phyloP scores from a whole-genome alignment of 2,888 invertebrate species.

The Stegana nigrithorax region DNA sequence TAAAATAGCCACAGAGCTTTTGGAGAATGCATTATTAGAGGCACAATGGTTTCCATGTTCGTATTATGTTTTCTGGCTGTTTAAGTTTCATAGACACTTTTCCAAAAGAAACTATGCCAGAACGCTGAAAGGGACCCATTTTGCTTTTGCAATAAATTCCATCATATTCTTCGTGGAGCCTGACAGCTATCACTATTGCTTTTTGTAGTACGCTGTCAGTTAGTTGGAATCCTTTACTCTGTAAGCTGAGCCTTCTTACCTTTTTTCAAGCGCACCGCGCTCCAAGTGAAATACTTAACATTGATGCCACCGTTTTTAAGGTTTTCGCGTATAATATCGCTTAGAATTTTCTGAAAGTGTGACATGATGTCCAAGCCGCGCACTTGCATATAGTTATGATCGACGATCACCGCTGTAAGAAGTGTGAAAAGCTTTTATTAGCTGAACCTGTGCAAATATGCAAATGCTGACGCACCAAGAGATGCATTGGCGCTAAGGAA shows the following conservation, averaged over 20 bases:
- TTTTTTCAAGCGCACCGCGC: slow-evolving; percentile 76
- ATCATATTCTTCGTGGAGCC: too few relatives aligned
- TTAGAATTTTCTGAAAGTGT: slow-evolving; percentile 74
- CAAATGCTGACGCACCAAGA: slow-evolving; percentile 71
- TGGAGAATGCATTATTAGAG: too few relatives aligned
- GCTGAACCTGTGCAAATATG: not conserved
- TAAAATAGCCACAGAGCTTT: too few relatives aligned
- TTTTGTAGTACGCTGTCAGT: too few relatives aligned
- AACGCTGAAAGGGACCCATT: too few relatives aligned
- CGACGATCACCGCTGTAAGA: slow-evolving; percentile 77
- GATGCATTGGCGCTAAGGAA: slow-evolving; percentile 80
- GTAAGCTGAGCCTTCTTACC: slow-evolving; percentile 68
- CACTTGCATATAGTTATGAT: slow-evolving; percentile 75
- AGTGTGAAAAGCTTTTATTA: not conserved
- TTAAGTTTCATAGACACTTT: too few relatives aligned
- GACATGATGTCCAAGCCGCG: slow-evolving; percentile 72
- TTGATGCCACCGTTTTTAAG: slow-evolving; percentile 78
- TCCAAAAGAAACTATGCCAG: too few relatives aligned
- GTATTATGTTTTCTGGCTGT: too few relatives aligned
- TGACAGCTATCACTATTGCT: too few relatives aligned
- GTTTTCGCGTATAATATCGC: slow-evolving; percentile 74
- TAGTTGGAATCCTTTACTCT: not conserved
- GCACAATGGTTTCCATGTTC: too few relatives aligned
- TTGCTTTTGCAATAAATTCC: too few relatives aligned
- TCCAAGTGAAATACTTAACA: slow-evolving; percentile 78